Percentiles rank a stretch among this genome's conserved stretches.
These are phyloP conservation scores for Scolopax rusticola DNA, from an alignment of 2,797 vertebrate species.

Conservation along the genomic window DNA sequence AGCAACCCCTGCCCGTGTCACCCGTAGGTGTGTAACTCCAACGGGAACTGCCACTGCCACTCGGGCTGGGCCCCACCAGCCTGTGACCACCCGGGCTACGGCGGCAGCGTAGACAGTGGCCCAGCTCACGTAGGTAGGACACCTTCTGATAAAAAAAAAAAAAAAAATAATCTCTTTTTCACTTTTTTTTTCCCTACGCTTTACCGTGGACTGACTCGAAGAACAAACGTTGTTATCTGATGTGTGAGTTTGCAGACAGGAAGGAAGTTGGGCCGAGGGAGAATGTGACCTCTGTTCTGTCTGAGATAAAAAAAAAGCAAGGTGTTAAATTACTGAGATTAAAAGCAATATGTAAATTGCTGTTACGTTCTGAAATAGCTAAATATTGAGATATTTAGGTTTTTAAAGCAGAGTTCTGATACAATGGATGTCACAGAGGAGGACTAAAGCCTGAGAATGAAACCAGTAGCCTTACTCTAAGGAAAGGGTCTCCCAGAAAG, in stretches of 20 bases:
- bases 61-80: constrained; percentile 84
- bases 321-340: background rate
- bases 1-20: background rate
- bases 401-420: background rate
- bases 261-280: background rate
- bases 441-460: background rate
- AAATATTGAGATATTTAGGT: background rate
- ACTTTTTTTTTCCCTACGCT: background rate
- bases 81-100: constrained; percentile 84
- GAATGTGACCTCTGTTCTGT: background rate
- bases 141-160: background rate
- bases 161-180: background rate
- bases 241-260: background rate
- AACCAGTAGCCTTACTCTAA: background rate
- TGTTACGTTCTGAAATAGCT: background rate
- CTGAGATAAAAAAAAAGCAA: background rate
- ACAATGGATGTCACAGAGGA: background rate
- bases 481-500: background rate
- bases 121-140: constrained; percentile 72
- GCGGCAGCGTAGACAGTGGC: constrained; percentile 90
- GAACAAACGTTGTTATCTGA: background rate
- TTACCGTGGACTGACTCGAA: background rate
- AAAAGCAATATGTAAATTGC: background rate
- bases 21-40: constrained; percentile 67
- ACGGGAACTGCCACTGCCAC: constrained; percentile 87